A percentile compares a stretch with the other conserved stretches of the same genome.
These are phyloP conservation scores for Pteria penguin DNA, from an alignment of 2,888 invertebrate genomes.

Conservation along the genomic window DNA sequence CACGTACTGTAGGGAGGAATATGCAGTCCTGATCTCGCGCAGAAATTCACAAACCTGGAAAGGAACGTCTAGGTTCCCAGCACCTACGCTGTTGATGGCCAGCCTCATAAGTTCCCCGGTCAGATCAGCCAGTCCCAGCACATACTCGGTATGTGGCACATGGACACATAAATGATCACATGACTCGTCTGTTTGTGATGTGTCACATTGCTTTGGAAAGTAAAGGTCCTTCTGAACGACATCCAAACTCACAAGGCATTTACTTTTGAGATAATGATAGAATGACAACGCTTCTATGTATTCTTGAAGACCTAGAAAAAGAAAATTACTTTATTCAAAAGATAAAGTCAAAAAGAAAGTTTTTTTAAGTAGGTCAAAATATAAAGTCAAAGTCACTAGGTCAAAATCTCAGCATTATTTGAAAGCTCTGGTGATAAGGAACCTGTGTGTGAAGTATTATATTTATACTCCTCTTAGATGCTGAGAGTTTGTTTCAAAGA, in stretches of 20 bases:
- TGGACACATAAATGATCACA: slow-evolving; percentile 51
- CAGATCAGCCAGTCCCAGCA: slow-evolving; percentile 91
- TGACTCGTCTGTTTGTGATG: not conserved
- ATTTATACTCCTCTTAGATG: no score
- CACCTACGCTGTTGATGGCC: slow-evolving; percentile 90
- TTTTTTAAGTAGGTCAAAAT: no score
- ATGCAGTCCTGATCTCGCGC: slow-evolving; percentile 82
- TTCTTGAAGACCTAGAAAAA: slow-evolving; percentile 87
- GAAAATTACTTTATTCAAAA: no score
- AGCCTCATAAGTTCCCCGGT: slow-evolving; percentile 95
- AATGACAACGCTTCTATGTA: slow-evolving; percentile 92
- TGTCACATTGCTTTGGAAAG: slow-evolving; percentile 43
- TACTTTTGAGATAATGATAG: slow-evolving; percentile 85
- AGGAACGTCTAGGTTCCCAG: slow-evolving; percentile 67
- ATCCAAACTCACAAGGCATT: slow-evolving; percentile 84
- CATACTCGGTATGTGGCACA: slow-evolving; percentile 82
- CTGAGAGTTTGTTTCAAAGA: no score
- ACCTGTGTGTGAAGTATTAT: no score
- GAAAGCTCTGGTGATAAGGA: no score
- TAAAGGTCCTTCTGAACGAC: slow-evolving; percentile 80
- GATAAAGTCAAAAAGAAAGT: no score
- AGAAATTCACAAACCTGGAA: slow-evolving; percentile 85
- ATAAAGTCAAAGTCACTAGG: no score
- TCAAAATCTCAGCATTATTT: no score
- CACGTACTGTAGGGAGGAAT: slow-evolving; percentile 83